Evolutionary conservation across 2,888 invertebrate species (phyloP), one percentile per base, ranked within the genome.

Genomic region (Ophion slaviceki): DNA sequence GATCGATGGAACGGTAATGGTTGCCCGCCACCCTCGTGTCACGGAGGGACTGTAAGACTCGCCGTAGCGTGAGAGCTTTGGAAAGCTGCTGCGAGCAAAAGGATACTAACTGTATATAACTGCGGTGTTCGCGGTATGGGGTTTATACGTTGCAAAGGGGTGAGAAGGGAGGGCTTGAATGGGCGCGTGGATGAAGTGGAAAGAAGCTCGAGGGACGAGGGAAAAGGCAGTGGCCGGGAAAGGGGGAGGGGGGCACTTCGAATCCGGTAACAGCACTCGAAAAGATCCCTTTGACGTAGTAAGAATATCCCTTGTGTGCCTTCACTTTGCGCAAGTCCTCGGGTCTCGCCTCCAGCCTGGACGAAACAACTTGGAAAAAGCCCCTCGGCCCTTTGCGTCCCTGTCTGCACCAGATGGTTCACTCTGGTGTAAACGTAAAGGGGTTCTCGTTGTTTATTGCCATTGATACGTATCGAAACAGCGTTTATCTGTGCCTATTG

Each of bases 1-100:
- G 78, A 84, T 86, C 86, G 85, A 87, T 88, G 86, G 86, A 87
- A 88, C 84, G 67, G 81, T 86, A 86, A 84, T 87, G 84, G 78
- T 36, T 80, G 71, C 32, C 66, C 67, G 84, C 76, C 86, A 75
- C 79, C 84, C 81, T 85, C 85, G 72, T 32, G 32, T 88, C 82
- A 74, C 82, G 79, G 76, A 76, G 40, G 64, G 62, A 53, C 76
- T 79, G 84, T 76, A 84, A 86, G 86, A 84, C 75, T 87, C 86
- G 82, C 59, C 64, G 84, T 75, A 75, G 36, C 71, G 72, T 67
- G 36, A 77, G 67, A 67, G 59, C 67, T 77, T 67, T 57, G 40
- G 40, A 77, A 68, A 66, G 53, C 59, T 24, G n/a, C 68, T 67
- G 57, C 40, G 59, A 77, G 77, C 40, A 71, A 70, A 57, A 64